Base-by-base conservation (phyloP, 1,140 invertebrate genomes). In the Stegodyphus mimosarum region DNA sequence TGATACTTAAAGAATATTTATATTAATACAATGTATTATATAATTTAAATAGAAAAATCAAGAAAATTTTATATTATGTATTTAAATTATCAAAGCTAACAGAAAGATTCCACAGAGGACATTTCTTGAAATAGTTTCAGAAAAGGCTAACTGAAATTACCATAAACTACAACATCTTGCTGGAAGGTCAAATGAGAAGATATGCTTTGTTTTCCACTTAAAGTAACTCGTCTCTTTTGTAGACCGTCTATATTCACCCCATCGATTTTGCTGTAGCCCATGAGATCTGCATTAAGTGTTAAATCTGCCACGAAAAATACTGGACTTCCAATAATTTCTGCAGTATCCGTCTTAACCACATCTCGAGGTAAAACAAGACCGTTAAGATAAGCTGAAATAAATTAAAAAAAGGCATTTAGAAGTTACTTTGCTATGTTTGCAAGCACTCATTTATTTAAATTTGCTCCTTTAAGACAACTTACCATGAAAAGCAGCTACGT, bases 291-390 rank as follows among this genome's bases (percentile, higher is more conserved):
- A 10, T 6, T 49, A 7, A 76, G 13, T 6, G 6, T 50, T 5
- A 84, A 50, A 13, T 76, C 53, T 0, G 63, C 55, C 74, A 63
- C 63, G 51, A 84, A 70, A 51, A n/a, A 49, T 13, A 48, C 60
- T 15, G 51, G 52, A 33, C 64, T 52, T 13, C n/a, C 3, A 7
- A 84, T 76, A 11, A 17, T 17, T 4, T 77, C 83, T 10, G 53
- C 6, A 15, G 74, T 70, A n/a, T 53, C 64, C 0, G 52, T 76
- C 18, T 6, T 6, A 4, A 84, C 74, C 6, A 84, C 63, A 33
- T 76, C 83, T 6, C 76, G 6, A 0, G 83, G 83, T 63, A 84
- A 70, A 17, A 6, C 13, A 9, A 84, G 51, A 0, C 83, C 73
- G 17, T 84, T 84, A 18, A 84, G 51, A 49, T 18, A 49, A 11